Evolutionary conservation across 2,888 invertebrate species (phyloP).

Genomic region (Andrena chrysosceles): DNA sequence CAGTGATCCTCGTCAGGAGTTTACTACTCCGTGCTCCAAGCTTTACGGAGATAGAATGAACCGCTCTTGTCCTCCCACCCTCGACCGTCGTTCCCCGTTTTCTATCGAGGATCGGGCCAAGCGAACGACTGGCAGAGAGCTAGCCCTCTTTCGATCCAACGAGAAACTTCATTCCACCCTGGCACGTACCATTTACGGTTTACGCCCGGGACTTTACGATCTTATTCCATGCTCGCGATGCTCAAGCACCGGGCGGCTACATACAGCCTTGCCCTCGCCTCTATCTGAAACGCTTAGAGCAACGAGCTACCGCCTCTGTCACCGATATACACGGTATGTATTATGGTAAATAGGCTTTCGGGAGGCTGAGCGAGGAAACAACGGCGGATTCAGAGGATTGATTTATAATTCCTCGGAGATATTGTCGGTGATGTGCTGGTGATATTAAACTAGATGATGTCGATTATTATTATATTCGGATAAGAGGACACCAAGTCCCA

Average conservation of each 20-base stretch:
- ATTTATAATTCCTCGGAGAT: background rate
- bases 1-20: conserved; percentile 28
- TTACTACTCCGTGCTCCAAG: conserved; percentile 33
- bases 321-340: background rate
- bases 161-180: conserved; percentile 52
- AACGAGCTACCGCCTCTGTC: conserved; percentile 14
- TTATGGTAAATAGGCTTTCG: conserved; percentile 33
- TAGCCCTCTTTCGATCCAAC: conserved; percentile 54
- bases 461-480: too few relatives aligned
- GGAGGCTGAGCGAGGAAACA: background rate
- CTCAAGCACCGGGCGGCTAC: conserved; percentile 43
- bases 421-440: background rate
- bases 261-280: background rate
- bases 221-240: conserved; percentile 48
- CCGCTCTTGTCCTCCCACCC: conserved; percentile 9
- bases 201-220: conserved; percentile 63
- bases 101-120: conserved; percentile 33
- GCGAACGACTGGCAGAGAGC: conserved; percentile 32
- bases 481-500: too few relatives aligned
- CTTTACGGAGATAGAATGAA: conserved; percentile 59
- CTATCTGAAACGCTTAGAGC: background rate
- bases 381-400: background rate
- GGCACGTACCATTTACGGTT: conserved; percentile 59
- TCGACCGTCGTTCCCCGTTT: conserved; percentile 6
- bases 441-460: background rate